Percentiles rank a stretch among this genome's conserved stretches.
Conservation (phyloP, 2,797 vertebrate species). For the Microcaecilia unicolor region DNA sequence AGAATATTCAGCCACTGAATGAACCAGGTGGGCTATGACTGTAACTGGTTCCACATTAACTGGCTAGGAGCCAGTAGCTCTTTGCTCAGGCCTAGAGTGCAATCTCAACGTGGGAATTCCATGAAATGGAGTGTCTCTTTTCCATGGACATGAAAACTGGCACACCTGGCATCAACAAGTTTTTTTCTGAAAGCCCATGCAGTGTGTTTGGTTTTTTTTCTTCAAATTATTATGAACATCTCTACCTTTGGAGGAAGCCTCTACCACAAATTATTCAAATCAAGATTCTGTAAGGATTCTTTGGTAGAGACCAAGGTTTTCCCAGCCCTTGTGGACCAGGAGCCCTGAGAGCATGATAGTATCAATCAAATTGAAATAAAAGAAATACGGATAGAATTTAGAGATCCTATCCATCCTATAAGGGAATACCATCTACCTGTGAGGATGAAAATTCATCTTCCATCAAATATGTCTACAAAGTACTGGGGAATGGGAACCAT, state of each 20-base stretch:
- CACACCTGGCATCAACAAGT: constrained; percentile 35
- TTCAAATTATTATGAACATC: background rate
- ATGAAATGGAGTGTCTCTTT: background rate
- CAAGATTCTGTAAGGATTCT: background rate
- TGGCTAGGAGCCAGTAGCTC: constrained; percentile 32
- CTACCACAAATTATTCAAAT: background rate
- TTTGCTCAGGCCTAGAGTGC: constrained; percentile 34
- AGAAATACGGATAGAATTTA: too few relatives aligned
- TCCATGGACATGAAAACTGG: constrained; percentile 17
- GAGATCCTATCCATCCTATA: too few relatives aligned
- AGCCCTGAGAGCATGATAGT: rapidly evolving
- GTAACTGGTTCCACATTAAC: background rate
- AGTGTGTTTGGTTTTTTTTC: too few relatives aligned
- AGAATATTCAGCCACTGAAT: background rate
- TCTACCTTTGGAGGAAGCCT: background rate
- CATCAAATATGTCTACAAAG: too few relatives aligned
- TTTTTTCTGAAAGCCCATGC: background rate
- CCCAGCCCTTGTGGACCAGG: background rate
- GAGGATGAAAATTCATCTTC: too few relatives aligned
- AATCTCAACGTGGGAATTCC: constrained; percentile 11
- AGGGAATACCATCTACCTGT: too few relatives aligned
- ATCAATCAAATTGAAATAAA: background rate
- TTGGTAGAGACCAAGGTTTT: rapidly evolving
- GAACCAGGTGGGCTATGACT: too few relatives aligned
- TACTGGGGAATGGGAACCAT: too few relatives aligned